Base-by-base conservation (phyloP, 2,113 vertebrate genomes). In the Pampusana beccarii region DNA sequence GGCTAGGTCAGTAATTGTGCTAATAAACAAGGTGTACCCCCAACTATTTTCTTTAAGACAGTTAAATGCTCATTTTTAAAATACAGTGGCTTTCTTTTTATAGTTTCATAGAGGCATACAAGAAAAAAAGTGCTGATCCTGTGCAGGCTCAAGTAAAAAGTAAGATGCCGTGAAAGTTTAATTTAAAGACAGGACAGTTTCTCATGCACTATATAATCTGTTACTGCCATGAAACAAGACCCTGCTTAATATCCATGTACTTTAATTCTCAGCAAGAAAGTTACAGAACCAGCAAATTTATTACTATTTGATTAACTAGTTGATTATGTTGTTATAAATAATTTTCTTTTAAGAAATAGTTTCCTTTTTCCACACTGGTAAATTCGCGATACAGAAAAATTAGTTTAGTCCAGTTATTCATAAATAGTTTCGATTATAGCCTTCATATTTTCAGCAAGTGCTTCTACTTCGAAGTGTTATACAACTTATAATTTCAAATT, bases 251-350 rank as follows among this genome's bases (percentile, higher is more conserved):
- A 93, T 13, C 13, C 19, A 18, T 17, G 15, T 23, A 29, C 29
- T 85, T 70, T 40, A 94, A 70, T 90, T 91, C 57, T 50, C 75
- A 75, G 13, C 53, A 91, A 90, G 89, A 60, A 97, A 93, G 33
- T 80, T 94, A 85, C 61, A 83, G 60, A 92, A 95, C 42, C 77
- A 91, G 29, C 26, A 91, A 90, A 93, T 82, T 77, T 94, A 96
- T 97, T 96, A 94, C 96, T 95, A 95, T 97, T 97, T 95, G 82
- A 82, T 75, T 92, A 92, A 91, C 44, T 44, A 84, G 73, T 93
- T 83, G 95, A 66, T 81, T 80, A 77, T 94, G 73, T 42, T 74
- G 16, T 21, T 95, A 86, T 69, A 95, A 97, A 91, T 96, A 97
- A 97, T 94, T 95, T 95, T 38, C 42, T 44, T 44, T 44, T 44